Evolutionary conservation across 1,140 invertebrate genomes (phyloP).

Genomic region (Tetranychus urticae): DNA sequence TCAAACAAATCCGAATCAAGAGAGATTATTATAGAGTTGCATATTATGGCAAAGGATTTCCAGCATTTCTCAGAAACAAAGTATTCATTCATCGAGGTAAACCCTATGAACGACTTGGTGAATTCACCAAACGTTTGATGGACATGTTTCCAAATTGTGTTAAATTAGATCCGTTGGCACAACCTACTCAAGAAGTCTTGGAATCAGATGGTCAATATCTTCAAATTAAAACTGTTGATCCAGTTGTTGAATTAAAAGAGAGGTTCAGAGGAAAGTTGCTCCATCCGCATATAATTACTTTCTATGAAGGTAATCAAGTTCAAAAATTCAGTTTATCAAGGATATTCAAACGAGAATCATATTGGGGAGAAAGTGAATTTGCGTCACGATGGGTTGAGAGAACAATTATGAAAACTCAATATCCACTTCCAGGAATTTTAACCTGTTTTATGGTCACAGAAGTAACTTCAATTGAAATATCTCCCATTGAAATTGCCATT

Average conservation of each 20-base stretch:
- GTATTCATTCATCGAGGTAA: slow-evolving; percentile 86
- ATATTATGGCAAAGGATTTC: slow-evolving; percentile 81
- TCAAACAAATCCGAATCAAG: slow-evolving; percentile 50
- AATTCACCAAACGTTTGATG: slow-evolving; percentile 75
- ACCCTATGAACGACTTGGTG: slow-evolving; percentile 78
- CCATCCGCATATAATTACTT: slow-evolving; percentile 65
- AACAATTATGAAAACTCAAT: slow-evolving; percentile 53
- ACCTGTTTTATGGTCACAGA: slow-evolving; percentile 77
- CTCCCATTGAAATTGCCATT: slow-evolving; percentile 75
- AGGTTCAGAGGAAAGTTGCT: slow-evolving; percentile 25
- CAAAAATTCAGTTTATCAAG: slow-evolving; percentile 69
- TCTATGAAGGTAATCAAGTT: slow-evolving; percentile 76
- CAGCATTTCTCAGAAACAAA: slow-evolving; percentile 82
- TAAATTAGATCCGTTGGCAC: slow-evolving; percentile 45
- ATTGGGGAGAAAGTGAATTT: slow-evolving; percentile 24
- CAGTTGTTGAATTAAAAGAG: slow-evolving; percentile 36
- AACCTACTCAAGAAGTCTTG: background rate
- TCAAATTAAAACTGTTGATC: slow-evolving; percentile 84
- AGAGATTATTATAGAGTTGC: slow-evolving; percentile 91
- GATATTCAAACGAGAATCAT: slow-evolving; percentile 27
- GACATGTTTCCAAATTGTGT: slow-evolving; percentile 76
- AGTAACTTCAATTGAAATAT: slow-evolving; percentile 48
- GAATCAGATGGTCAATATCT: slow-evolving; percentile 26
- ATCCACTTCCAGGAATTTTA: slow-evolving; percentile 67
- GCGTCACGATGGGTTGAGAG: slow-evolving; percentile 83